Evolutionary conservation across 2,888 invertebrate genomes (phyloP).

Genomic region (Alviniconcha strummeri): DNA sequence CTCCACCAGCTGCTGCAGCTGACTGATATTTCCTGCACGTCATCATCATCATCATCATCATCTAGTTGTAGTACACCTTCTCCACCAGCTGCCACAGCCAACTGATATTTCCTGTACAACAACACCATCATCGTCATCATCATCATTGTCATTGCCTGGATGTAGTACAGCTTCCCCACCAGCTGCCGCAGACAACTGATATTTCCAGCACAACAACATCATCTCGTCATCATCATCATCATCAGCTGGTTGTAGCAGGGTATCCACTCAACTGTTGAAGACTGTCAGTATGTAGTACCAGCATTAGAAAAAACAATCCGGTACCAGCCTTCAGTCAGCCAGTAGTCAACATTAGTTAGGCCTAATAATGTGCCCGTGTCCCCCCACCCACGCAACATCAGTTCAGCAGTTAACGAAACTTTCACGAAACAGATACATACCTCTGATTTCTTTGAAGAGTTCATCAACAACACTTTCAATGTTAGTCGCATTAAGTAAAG

Average conservation of each 20-base stretch:
- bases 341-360: too few species aligned
- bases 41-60: too few species aligned
- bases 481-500: slow-evolving; percentile 50
- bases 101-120: neutral
- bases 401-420: too few species aligned
- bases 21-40: slow-evolving; percentile 44
- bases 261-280: slow-evolving; percentile 42
- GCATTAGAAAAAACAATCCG: too few species aligned
- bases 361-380: too few species aligned
- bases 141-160: slow-evolving; percentile 36
- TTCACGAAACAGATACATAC: slow-evolving; percentile 38
- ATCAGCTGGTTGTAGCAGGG: slow-evolving; percentile 46
- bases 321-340: too few species aligned
- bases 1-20: slow-evolving; percentile 49
- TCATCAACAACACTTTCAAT: slow-evolving; percentile 50
- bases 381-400: too few species aligned
- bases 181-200: slow-evolving; percentile 47
- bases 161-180: slow-evolving; percentile 51
- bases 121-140: too few species aligned
- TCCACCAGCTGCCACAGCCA: too few species aligned
- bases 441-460: slow-evolving; percentile 49
- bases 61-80: too few species aligned
- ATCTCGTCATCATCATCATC: neutral
- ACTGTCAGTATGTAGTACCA: too few species aligned
- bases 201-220: slow-evolving; percentile 33